A percentile compares a stretch with the other conserved stretches of the same genome.
Evolutionary conservation across 2,113 vertebrate species (phyloP).

Genomic region (Butorides virescens): DNA sequence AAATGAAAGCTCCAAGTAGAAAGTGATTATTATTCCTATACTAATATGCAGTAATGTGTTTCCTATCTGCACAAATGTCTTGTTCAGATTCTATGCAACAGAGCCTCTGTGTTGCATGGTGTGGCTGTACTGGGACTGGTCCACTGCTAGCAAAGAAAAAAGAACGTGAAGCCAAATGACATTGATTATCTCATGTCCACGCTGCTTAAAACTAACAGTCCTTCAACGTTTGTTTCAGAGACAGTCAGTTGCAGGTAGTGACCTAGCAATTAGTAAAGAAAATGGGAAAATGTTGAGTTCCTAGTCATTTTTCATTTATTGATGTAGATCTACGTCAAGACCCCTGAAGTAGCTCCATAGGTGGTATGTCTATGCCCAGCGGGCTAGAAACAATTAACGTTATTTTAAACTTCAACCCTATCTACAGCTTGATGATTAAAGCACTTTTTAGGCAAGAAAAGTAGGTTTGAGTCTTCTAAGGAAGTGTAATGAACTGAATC

Average conservation of each 20-base stretch:
- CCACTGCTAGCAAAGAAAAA: background rate
- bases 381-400: background rate
- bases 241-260: background rate
- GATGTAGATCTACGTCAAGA: background rate
- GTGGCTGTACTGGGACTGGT: background rate
- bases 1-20: background rate
- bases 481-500: background rate
- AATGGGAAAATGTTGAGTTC: background rate
- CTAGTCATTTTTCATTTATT: background rate
- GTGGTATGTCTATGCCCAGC: background rate
- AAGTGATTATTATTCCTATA: background rate
- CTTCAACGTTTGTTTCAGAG: background rate
- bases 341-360: background rate
- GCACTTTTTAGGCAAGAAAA: background rate
- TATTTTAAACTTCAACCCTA: background rate
- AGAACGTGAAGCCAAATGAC: background rate
- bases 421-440: background rate
- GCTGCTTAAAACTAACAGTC: background rate
- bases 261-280: background rate
- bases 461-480: background rate
- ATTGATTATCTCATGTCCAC: background rate
- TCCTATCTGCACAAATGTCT: background rate
- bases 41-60: background rate
- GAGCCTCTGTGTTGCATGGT: background rate
- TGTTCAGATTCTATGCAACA: background rate